Percentiles rank a stretch among this genome's conserved stretches.
Evolutionary conservation across 2,888 invertebrate genomes (phyloP).

Genomic region (Habrosyne pyritoides): DNA sequence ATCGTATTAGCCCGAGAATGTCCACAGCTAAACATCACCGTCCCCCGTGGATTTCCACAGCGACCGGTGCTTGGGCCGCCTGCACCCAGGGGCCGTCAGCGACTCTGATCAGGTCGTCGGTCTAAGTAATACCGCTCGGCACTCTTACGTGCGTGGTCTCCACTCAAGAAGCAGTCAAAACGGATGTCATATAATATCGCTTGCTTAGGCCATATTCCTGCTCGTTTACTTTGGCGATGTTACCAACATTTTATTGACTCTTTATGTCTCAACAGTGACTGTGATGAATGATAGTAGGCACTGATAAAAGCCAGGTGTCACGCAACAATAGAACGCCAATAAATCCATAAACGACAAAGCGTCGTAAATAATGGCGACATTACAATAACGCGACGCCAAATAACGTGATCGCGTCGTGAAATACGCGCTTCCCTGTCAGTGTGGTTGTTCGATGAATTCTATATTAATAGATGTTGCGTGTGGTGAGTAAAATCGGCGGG

Average conservation of each 20-base stretch:
- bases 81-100: too few relatives aligned
- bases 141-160: too few relatives aligned
- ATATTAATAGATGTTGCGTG: background rate
- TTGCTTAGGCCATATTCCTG: too few relatives aligned
- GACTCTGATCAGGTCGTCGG: too few relatives aligned
- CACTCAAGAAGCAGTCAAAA: too few relatives aligned
- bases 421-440: background rate
- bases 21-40: too few relatives aligned
- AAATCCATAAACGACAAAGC: constrained; percentile 13
- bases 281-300: background rate
- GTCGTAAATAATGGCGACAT: constrained; percentile 9
- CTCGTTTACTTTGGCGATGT: background rate
- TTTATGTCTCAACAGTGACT: constrained; percentile 5
- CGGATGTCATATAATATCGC: too few relatives aligned
- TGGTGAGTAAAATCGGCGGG: background rate
- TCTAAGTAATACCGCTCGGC: too few relatives aligned
- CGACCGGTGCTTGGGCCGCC: too few relatives aligned
- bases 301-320: constrained; percentile 12
- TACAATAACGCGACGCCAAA: constrained; percentile 12
- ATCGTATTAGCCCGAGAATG: too few relatives aligned
- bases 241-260: background rate
- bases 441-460: background rate
- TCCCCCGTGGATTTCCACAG: too few relatives aligned
- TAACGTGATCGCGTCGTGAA: background rate
- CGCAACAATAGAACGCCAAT: constrained; percentile 12